phyloP scores from a whole-genome alignment of 1,140 invertebrate genomes.

The Aleiodes sp. region DNA sequence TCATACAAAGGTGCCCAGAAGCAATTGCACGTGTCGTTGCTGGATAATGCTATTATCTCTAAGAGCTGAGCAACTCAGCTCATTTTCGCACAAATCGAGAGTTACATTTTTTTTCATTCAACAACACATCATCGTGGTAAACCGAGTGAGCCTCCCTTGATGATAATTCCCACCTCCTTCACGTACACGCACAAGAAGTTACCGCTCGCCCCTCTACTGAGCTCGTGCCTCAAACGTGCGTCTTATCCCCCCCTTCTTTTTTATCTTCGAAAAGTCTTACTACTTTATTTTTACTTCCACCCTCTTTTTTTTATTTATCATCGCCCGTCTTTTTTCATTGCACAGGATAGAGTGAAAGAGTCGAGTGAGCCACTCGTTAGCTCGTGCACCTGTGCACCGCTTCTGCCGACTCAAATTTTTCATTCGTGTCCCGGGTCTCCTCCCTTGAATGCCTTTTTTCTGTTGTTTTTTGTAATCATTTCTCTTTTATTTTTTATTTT shows the following conservation, averaged over 20 bases:
- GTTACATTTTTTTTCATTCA: constrained; percentile 27
- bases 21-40: constrained; percentile 7
- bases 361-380: constrained; percentile 44
- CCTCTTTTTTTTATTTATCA: constrained; percentile 4
- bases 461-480: constrained; percentile 16
- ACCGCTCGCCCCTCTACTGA: neutral
- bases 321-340: neutral
- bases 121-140: neutral
- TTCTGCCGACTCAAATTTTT: constrained; percentile 48
- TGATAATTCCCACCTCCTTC: constrained; percentile 32
- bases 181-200: too few relatives aligned
- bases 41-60: neutral
- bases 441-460: constrained; percentile 28
- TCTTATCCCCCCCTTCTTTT: constrained; percentile 5
- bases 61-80: constrained; percentile 11
- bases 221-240: constrained; percentile 1
- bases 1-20: neutral
- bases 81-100: constrained; percentile 36
- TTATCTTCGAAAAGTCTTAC: constrained; percentile 19
- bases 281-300: neutral
- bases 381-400: constrained; percentile 51
- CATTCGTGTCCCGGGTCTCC: constrained; percentile 37
- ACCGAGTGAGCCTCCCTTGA: constrained; percentile 27
- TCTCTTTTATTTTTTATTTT: constrained; percentile 24
- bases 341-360: constrained; percentile 7